These are phyloP conservation scores for Strigops habroptila DNA, from an alignment of 2,113 vertebrate genomes.

Conservation along the genomic window DNA sequence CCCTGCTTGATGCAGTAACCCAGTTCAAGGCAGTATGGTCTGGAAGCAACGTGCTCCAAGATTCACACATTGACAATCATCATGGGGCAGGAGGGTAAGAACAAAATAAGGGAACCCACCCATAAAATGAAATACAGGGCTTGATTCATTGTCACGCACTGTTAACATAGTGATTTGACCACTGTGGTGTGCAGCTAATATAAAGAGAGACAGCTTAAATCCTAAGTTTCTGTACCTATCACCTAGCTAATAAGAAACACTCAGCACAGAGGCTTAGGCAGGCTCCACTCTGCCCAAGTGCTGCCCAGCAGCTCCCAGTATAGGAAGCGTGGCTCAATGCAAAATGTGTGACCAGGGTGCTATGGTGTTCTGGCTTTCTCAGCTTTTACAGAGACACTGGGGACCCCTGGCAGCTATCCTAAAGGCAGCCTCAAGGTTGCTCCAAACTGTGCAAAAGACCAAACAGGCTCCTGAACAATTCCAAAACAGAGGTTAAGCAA, in stretches of 20 bases:
- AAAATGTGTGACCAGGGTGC: accelerated
- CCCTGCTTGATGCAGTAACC: not conserved
- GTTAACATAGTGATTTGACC: not conserved
- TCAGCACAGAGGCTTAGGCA: not conserved
- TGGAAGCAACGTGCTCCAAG: not conserved
- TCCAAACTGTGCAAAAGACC: not conserved
- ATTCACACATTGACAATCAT: not conserved
- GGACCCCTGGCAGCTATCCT: not conserved
- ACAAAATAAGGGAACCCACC: not conserved
- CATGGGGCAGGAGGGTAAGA: not conserved
- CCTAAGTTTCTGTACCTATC: not conserved
- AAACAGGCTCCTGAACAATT: constrained; percentile 21
- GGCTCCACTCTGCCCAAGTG: not conserved
- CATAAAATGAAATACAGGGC: not conserved
- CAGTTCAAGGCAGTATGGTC: not conserved
- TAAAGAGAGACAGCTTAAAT: not conserved
- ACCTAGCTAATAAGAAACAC: not conserved
- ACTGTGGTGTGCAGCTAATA: not conserved
- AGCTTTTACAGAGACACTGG: not conserved
- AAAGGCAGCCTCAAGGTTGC: not conserved
- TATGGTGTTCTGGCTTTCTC: not conserved
- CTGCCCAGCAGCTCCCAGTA: not conserved
- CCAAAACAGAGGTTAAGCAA: not conserved
- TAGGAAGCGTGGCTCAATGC: not conserved
- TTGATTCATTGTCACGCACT: not conserved